Evolutionary conservation across 1,140 invertebrate species (phyloP).

Genomic region (Pseudomyrmex sp.): DNA sequence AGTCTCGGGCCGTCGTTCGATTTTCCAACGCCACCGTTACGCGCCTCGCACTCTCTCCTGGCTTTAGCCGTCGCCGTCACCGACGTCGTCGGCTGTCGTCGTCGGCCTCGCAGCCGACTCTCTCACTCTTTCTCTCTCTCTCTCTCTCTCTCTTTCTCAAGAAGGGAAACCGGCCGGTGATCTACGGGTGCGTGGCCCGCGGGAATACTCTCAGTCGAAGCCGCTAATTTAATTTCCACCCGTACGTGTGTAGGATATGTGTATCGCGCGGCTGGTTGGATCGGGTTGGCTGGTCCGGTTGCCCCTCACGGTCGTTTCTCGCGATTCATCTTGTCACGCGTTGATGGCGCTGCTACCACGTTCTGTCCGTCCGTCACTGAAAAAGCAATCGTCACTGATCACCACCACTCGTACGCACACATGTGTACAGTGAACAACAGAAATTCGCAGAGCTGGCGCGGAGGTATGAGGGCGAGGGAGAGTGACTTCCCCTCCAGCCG

Average conservation of each 20-base stretch:
- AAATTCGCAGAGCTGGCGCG: too few species aligned
- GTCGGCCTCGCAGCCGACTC: conserved; percentile 55
- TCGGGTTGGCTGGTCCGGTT: not conserved
- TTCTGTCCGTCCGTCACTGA: not conserved
- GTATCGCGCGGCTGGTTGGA: conserved; percentile 37
- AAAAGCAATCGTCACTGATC: too few species aligned
- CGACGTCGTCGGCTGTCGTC: conserved; percentile 13
- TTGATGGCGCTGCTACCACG: conserved; percentile 65
- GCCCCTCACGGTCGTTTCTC: conserved; percentile 61
- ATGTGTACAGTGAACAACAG: too few species aligned
- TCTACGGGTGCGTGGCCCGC: conserved; percentile 44
- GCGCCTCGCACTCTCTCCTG: not conserved
- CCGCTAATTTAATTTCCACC: conserved; percentile 73
- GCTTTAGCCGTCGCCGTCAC: not conserved
- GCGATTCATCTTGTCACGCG: conserved; percentile 72
- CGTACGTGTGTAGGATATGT: conserved; percentile 56
- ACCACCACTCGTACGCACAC: too few species aligned
- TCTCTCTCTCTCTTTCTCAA: too few species aligned
- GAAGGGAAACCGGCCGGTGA: conserved; percentile 50
- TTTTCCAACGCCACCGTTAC: conserved; percentile 50
- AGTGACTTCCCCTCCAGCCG: too few species aligned
- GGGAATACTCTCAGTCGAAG: conserved; percentile 40
- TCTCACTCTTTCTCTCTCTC: not conserved
- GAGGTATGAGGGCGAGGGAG: too few species aligned
- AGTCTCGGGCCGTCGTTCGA: conserved; percentile 55